phyloP scores from a whole-genome alignment of 2,113 vertebrate species.

The Cryptomyrus ogoouensis region DNA sequence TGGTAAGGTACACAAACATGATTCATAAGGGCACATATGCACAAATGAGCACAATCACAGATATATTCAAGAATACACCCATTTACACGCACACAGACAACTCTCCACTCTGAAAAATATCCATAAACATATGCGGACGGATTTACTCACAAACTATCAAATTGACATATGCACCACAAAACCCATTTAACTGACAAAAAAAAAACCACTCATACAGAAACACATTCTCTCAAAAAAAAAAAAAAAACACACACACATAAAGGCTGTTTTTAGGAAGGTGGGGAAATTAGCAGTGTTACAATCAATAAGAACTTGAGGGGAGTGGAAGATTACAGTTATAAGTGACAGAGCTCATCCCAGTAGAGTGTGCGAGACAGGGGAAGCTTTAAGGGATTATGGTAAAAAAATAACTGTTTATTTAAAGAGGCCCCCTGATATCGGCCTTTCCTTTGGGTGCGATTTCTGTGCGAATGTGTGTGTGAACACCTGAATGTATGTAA shows the following conservation, averaged over 20 bases:
- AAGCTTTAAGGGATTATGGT: constrained; percentile 53
- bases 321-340: constrained; percentile 61
- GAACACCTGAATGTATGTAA: background rate
- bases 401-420: constrained; percentile 52
- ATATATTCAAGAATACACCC: background rate
- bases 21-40: constrained; percentile 56
- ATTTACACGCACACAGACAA: constrained; percentile 20
- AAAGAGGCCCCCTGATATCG: background rate
- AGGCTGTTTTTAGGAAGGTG: constrained; percentile 9
- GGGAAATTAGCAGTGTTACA: constrained; percentile 72
- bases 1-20: constrained; percentile 36
- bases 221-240: background rate
- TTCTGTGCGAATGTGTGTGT: background rate
- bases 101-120: constrained; percentile 19
- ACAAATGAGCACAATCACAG: constrained; percentile 50
- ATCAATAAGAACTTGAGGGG: constrained; percentile 63
- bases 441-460: background rate
- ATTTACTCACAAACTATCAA: background rate
- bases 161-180: background rate
- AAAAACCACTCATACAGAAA: constrained; percentile 12
- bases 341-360: constrained; percentile 61
- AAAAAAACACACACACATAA: constrained; percentile 2
- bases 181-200: background rate
- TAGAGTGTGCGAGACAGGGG: constrained; percentile 54
- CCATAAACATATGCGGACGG: constrained; percentile 49